Base-by-base conservation (phyloP, 2,888 invertebrate genomes). In the Apoda limacodes region DNA sequence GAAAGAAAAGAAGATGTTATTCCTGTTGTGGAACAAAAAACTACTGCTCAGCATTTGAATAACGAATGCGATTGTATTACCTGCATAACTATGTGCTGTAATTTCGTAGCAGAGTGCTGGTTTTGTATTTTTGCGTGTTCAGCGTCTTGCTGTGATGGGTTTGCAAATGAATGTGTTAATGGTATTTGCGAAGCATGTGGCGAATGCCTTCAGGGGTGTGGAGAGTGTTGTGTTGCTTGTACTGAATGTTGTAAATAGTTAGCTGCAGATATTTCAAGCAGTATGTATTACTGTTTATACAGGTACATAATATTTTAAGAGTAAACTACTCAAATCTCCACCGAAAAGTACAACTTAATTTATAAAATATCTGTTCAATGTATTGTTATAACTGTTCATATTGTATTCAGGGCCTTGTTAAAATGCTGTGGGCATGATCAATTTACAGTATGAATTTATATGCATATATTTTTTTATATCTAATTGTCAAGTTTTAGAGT, bases 191-290 rank as follows among this genome's bases (percentile, higher is more conserved):
- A 32, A 21, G 26, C 21, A 10, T 35, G 31, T 26, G 23, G 14
- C 6, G 26, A 28, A 13, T 39, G 40, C 22, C 11, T 40, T 9
- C 31, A 39, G 10, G 30, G 34, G 12, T 41, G 39, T 15, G 39
- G 34, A 11, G 34, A 35, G 5, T 43, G 39, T 9, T 35, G 40
- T 23, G n/a, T 36, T 11, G 20, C 25, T 25, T 28, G 26, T 24
- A 22, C 17, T 11, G 22, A 29, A 25, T 36, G 27, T 9, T 34
- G 30, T 13, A 9, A 25, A 9, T 25, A 10, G 12, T 24, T 13
- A 13, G 20, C 13, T 13, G n/a, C n/a, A n/a, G n/a, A n/a, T n/a
- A n/a, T n/a, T n/a, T n/a, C n/a, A n/a, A n/a, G n/a, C n/a, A n/a
- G n/a, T n/a, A n/a, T n/a, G n/a, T n/a, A n/a, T n/a, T n/a, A n/a